Conservation (phyloP, 1,140 invertebrate genomes). For the Drosophila suzukii region DNA sequence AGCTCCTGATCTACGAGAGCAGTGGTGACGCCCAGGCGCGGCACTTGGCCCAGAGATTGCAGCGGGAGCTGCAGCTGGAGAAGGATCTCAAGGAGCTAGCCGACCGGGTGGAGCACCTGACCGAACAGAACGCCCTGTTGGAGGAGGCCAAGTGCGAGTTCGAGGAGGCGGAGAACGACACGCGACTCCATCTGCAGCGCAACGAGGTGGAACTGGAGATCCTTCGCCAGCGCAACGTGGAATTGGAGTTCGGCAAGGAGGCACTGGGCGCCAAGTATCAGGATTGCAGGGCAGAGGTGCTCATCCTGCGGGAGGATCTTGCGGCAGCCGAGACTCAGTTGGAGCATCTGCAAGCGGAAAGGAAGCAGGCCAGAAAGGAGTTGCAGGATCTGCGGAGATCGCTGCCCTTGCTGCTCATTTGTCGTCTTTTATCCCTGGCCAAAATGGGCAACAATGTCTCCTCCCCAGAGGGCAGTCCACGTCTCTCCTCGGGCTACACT, state of each 20-base stretch:
- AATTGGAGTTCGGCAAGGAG: slow-evolving; percentile 85
- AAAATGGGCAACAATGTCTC: slow-evolving; percentile 68
- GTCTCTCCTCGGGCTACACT: slow-evolving; percentile 31
- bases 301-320: slow-evolving; percentile 74
- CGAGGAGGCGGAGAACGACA: slow-evolving; percentile 89
- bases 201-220: slow-evolving; percentile 83
- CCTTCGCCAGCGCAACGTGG: slow-evolving; percentile 82
- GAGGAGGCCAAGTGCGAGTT: slow-evolving; percentile 89
- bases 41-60: slow-evolving; percentile 86
- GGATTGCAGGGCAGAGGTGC: slow-evolving; percentile 85
- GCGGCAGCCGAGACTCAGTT: slow-evolving; percentile 86
- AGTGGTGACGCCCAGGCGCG: slow-evolving; percentile 86
- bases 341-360: slow-evolving; percentile 86
- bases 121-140: slow-evolving; percentile 86
- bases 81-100: slow-evolving; percentile 86
- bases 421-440: slow-evolving; percentile 59
- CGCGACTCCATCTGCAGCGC: slow-evolving; percentile 87
- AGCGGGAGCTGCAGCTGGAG: slow-evolving; percentile 86
- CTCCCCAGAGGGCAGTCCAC: slow-evolving; percentile 3
- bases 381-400: slow-evolving; percentile 87
- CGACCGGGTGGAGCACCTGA: slow-evolving; percentile 85
- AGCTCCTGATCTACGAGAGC: slow-evolving; percentile 87
- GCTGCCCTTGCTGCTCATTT: slow-evolving; percentile 88
- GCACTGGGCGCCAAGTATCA: slow-evolving; percentile 84
- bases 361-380: slow-evolving; percentile 86